Base-by-base conservation (phyloP, 2,797 vertebrate species). In the Melanotaenia boesemani region DNA sequence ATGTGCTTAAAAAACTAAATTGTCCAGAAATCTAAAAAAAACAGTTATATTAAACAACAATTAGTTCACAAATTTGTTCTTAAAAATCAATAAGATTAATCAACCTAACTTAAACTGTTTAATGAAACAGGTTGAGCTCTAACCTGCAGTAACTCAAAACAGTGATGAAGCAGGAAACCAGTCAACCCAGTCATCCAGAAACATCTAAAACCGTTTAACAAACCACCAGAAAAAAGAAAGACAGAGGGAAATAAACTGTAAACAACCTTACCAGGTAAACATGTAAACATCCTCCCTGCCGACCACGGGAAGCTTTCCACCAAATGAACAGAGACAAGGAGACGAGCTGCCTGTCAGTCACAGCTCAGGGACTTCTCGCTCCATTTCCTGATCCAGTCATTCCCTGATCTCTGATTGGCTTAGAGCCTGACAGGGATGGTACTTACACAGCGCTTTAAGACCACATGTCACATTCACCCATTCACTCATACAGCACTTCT, bases 351-450 rank as follows among this genome's bases (percentile, higher is more conserved):
- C 88, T 80, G 77, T 67, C 78, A 82, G 73, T 85, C 88, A 77
- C 1, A 34, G 78, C 56, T 82, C 82, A 32, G 86, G 74, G 74
- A 85, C 64, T 24, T 62, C 20, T 76, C 46, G 67, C 76, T 87
- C 76, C 62, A 87, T 55, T 86, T 88, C 87, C 86, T 86, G 71
- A 80, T 77, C 82, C 46, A 52, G 32, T 72, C 69, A 68, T 65
- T 82, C 77, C 8, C 0, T 82, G 83, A 86, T 76, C 70, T 86
- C 76, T 86, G 84, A 91, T 91, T 92, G 88, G 90, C 87, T 89
- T 83, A 86, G 52, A 84, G 76, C 55, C 22, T 67, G 58, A 34
- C 26, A 1, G 36, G 66, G 68, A 60, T 77, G n/a, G n/a, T n/a
- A n/a, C n/a, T n/a, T n/a, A n/a, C n/a, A n/a, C n/a, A n/a, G n/a